Conservation (phyloP, 2,888 invertebrate genomes). For the Stenodema calcarata region DNA sequence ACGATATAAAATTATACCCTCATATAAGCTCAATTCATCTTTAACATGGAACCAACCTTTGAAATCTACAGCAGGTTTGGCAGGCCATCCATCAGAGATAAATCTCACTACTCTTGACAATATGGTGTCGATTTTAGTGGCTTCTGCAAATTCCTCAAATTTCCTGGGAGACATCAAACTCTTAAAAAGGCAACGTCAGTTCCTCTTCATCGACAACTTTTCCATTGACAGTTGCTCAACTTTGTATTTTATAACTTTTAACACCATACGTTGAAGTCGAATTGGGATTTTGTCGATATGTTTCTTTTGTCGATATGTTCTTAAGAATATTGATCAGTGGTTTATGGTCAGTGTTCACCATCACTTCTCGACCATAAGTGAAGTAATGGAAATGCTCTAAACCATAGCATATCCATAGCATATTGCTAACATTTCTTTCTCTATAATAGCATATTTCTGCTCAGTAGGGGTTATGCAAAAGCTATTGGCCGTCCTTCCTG, state of each 20-base stretch:
- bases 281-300: too few relatives aligned
- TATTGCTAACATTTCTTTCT: not conserved
- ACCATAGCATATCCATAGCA: not conserved
- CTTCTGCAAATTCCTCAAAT: too few relatives aligned
- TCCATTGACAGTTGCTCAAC: too few relatives aligned
- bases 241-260: too few relatives aligned
- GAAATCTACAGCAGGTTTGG: not conserved
- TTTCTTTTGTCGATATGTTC: too few relatives aligned
- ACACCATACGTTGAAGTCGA: too few relatives aligned
- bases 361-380: not conserved
- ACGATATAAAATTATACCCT: not conserved
- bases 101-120: not conserved
- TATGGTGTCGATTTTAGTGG: not conserved
- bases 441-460: not conserved
- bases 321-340: not conserved
- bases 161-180: not conserved
- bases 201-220: too few relatives aligned
- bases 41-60: not conserved
- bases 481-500: not conserved
- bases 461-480: not conserved
- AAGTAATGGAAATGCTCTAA: constrained; percentile 6
- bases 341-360: not conserved
- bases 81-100: not conserved
- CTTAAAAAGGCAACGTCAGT: not conserved
- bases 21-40: not conserved